Evolutionary conservation across 2,113 vertebrate genomes (phyloP), one percentile per base, ranked within the genome.

Genomic region (Cichladusa arquata): DNA sequence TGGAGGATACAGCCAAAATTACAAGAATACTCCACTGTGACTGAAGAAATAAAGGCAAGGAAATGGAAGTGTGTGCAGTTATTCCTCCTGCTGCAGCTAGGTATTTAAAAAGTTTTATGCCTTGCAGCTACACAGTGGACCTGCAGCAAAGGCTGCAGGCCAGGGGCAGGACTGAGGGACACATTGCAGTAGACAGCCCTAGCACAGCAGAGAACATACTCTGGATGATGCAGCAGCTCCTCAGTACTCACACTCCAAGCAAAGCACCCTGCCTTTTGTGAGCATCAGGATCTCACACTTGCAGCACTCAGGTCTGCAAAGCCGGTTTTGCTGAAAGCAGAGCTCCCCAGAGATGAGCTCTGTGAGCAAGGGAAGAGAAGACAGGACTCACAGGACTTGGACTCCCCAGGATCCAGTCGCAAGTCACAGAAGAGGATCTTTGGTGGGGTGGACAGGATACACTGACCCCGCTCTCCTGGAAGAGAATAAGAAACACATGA

Each of bases 361-460:
- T 56, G n/a, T 14, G 13, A 79, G 44, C 0, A 8, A 20, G 6
- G 34, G 25, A 92, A 62, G 36, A 34, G 8, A 54, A 74, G 38
- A 73, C 12, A 60, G 48, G 23, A 98, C 99, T 96, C 73, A 96
- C 96, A 96, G 84, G 96, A 99, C 96, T 99, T 99, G 85, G 98
- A 99, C 94, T 99, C 99, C 86, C 99, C 99, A 1, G 99, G 99
- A 88, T 99, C 99, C 95, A 99, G 98, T 34, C 98, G 95, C 84
- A 99, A 97, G 95, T 99, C 99, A 98, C 99, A 99, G 97, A 99
- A 99, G 34, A 99, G 97, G 93, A 99, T 99, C 97, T 99, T 99
- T 9, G 99, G 99, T 65, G 99, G 99, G 0, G 99, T 99, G 82
- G 99, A 99, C 88, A 99, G 98, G 97, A 99, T 99, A 96, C 99